Evolutionary conservation across 2,888 invertebrate species (phyloP).

Genomic region (Fragum whitleyi): DNA sequence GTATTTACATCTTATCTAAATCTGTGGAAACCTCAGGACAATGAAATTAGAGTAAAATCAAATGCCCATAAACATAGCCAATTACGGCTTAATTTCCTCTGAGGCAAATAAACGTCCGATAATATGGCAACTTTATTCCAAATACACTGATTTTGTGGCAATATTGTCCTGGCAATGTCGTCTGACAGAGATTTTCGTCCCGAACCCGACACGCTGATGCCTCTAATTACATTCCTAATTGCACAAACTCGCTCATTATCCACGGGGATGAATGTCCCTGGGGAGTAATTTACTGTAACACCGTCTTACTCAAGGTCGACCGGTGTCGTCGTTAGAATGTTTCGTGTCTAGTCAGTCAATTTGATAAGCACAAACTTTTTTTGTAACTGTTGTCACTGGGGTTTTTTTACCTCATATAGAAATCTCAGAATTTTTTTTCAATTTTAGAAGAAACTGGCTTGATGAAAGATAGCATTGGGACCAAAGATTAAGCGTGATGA

Average conservation of each 20-base stretch:
- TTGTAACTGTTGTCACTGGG: no score
- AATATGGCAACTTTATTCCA: slow-evolving; percentile 26
- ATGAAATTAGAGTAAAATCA: slow-evolving; percentile 12
- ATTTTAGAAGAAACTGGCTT: no score
- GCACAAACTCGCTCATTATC: slow-evolving; percentile 16
- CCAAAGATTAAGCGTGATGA: no score
- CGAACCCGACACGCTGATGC: neutral
- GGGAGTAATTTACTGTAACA: slow-evolving; percentile 22
- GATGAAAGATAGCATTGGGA: no score
- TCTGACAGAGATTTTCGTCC: slow-evolving; percentile 27
- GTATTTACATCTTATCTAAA: no score
- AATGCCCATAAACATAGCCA: slow-evolving; percentile 13
- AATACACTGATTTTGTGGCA: slow-evolving; percentile 29
- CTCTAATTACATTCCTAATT: slow-evolving; percentile 20
- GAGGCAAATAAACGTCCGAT: slow-evolving; percentile 24
- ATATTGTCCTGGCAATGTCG: slow-evolving; percentile 13
- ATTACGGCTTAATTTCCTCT: slow-evolving; percentile 28
- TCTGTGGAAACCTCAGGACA: neutral
- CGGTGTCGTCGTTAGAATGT: slow-evolving; percentile 10
- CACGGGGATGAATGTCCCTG: slow-evolving; percentile 16
- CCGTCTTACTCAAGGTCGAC: slow-evolving; percentile 16
- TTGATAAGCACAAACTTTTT: no score
- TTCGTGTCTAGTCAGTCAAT: neutral
- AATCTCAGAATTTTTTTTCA: no score
- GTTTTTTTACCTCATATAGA: no score